Evolutionary conservation across 2,888 invertebrate genomes (phyloP), one percentile per base, ranked within the genome.

Genomic region (Caenorhabditis sp.): DNA sequence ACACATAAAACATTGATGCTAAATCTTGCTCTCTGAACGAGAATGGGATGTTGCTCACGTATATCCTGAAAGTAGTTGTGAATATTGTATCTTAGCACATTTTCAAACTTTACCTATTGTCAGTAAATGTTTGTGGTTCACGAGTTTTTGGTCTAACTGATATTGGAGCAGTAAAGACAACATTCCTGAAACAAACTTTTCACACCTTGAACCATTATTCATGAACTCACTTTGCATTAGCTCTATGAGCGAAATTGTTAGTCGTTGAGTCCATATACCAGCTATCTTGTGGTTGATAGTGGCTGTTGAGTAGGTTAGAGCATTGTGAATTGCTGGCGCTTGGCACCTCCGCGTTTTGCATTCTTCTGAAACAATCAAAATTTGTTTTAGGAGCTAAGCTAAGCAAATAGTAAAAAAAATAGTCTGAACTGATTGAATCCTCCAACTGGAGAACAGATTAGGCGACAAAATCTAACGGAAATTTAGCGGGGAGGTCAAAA

Each of bases 11-110:
- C 67, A 79, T 77, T 10, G 64, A 57, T 8, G 67, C 70, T 57
- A 79, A 50, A 53, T 79, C 77, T 26, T 72, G 67, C 27, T 79
- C 79, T 20, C 72, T 62, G 58, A 79, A 79, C 14, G 75, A 72
- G 65, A 79, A 79, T n/a, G 79, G 79, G 36, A 79, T 79, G 59
- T 79, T 79, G 70, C 77, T 77, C 27, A 79, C 79, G 38, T 79
- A 79, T 61, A 79, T 77, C 63, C 78, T 74, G 57, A 63, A 74
- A 72, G 49, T n/a, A 17, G n/a, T 10, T 23, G 1, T 3, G 56
- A 27, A 8, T 25, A n/a, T 25, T 25, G 21, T 31, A 43, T 25
- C 23, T 17, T 21, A 25, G 27, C 10, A 7, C 3, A 27, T n/a
- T n/a, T 20, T 49, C 23, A 26, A 20, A 14, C 7, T 4, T 20